Conservation (phyloP, 2,797 vertebrate genomes). For the Neosalanx taihuensis region DNA sequence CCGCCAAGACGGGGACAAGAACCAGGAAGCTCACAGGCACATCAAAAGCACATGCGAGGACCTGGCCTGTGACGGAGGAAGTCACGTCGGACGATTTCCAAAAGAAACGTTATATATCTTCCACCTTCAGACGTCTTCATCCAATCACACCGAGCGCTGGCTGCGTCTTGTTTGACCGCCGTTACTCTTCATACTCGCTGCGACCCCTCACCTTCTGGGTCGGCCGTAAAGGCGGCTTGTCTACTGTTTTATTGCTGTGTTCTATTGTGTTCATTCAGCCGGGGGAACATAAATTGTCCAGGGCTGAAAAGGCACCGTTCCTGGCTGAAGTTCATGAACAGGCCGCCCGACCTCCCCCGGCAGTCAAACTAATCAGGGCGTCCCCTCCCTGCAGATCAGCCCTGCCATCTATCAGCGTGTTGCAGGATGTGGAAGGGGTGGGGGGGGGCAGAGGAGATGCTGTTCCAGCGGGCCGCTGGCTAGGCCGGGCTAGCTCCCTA, state of each 20-base stretch:
- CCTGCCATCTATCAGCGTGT: slow-evolving; percentile 35
- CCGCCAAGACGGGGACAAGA: slow-evolving; percentile 19
- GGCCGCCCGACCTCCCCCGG: slow-evolving; percentile 34
- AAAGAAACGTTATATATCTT: too few species aligned
- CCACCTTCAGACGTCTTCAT: background rate
- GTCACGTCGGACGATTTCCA: background rate
- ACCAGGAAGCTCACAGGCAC: background rate
- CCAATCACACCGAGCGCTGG: background rate
- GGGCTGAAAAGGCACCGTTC: slow-evolving; percentile 54
- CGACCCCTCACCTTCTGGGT: slow-evolving; percentile 39
- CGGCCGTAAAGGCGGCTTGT: slow-evolving; percentile 41
- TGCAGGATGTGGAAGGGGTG: background rate
- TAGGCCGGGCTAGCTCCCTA: background rate
- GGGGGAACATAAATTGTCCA: slow-evolving; percentile 49
- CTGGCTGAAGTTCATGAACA: slow-evolving; percentile 57
- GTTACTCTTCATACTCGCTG: slow-evolving; percentile 5
- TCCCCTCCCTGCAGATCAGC: slow-evolving; percentile 29
- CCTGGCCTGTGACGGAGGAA: background rate
- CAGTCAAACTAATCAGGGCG: slow-evolving; percentile 50
- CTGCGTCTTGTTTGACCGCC: background rate
- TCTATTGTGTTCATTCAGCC: slow-evolving; percentile 58
- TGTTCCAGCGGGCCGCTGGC: background rate
- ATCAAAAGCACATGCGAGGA: slow-evolving; percentile 5
- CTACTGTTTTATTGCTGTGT: slow-evolving; percentile 49
- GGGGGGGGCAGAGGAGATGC: too few species aligned